Evolutionary conservation across 2,113 vertebrate genomes (phyloP), one percentile per base, ranked within the genome.

Genomic region (Accipiter virgatus): DNA sequence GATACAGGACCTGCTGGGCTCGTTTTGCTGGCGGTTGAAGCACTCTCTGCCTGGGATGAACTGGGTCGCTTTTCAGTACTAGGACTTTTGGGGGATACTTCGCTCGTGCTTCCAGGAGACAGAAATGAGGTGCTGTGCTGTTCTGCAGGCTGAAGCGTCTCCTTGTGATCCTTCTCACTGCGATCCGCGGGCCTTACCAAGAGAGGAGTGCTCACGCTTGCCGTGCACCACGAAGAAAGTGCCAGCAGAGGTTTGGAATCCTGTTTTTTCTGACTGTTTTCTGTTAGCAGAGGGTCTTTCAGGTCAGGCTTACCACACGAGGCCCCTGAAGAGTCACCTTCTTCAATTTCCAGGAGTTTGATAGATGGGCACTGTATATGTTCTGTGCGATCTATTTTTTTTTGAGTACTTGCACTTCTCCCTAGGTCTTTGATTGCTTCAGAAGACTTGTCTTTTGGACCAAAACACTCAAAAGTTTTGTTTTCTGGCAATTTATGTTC

Each of bases 21-120:
- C 1, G 34, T 80, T 80, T 91, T 98, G 80, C 98, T 97, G 92
- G 97, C 94, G 31, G 97, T 93, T 1, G 98, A 96, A 88, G 98
- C 94, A 18, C 97, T 72, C 16, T 95, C 90, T 50, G 71, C 63
- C 73, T 95, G 95, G 63, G 78, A 78, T 0, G 25, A 91, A 63
- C 65, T 65, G 81, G 92, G 93, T 8, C 91, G 95, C 88, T 96
- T 94, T 48, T 95, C 97, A 1, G 70, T 8, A 89, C 88, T 34
- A 40, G 96, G 72, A 68, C 72, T 96, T 95, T 75, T 95, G 59
- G 25, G 73, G 90, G 93, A 70, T 0, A 8, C 78, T 77, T 93
- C 70, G 1, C 36, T 90, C 26, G 4, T 0, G 1, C n/a, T 92
- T 68, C 59, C 75, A 73, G 89, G 81, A 70, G 82, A 70, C 52